Evolutionary conservation across 2,797 vertebrate genomes (phyloP), one percentile per base, ranked within the genome.

Genomic region (Bradypodion ventrale): DNA sequence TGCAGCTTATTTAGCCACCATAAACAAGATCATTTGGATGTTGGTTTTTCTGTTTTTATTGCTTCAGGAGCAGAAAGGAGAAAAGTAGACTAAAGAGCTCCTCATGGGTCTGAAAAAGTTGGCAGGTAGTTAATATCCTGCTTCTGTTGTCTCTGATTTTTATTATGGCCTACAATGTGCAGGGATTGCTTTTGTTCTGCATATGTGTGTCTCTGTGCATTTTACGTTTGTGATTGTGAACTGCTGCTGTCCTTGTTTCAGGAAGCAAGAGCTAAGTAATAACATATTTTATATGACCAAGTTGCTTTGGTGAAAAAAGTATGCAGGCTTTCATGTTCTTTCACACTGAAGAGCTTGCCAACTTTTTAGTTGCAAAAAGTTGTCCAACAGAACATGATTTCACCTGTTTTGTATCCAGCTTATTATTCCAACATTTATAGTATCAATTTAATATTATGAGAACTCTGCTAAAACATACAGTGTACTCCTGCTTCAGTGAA

Each of bases 21-120:
- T 98, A 99, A 98, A 99, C 97, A 98, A 97, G 97, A 98, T 98
- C 94, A 96, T 96, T 95, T 95, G 94, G 94, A 94, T 96, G 96
- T 95, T 95, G 96, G 95, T 95, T 96, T 96, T 96, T 94, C 90
- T 90, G 62, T 92, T 96, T 96, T 96, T 96, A 96, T 95, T 95
- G 92, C 95, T 94, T 91, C 88, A 91, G 90, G 90, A 90, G 85
- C 86, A 93, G 92, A 90, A 77, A 85, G 78, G 82, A 81, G 83
- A 35, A 40, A 63, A 92, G 89, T 93, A 82, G 82, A 89, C 78
- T 93, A 88, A 85, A 70, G 87, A 78, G 77, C 92, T 92, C 82
- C 63, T 0, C 89, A 83, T 88, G 88, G 81, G 70, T 89, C 82
- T 87, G 89, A 88, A 89, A 89, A 94, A 92, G 89, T 94, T 93